Conservation (phyloP, 2,113 vertebrate species). For the Eleginops maclovinus region DNA sequence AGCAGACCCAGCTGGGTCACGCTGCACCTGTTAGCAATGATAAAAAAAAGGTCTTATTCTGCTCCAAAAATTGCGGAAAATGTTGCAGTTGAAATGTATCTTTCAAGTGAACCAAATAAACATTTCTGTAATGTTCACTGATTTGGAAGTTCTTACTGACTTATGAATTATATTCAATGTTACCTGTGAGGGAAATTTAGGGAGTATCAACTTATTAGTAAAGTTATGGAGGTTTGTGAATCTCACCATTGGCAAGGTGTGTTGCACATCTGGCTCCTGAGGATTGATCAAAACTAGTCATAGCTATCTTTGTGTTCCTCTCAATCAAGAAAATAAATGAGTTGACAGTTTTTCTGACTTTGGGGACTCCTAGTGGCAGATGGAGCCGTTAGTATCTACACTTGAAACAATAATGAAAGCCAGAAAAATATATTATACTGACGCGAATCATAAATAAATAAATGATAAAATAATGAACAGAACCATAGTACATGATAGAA, state of each 20-base stretch:
- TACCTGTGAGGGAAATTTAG: neutral
- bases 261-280: neutral
- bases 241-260: neutral
- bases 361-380: neutral
- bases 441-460: neutral
- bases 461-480: neutral
- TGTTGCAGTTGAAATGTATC: too few species aligned
- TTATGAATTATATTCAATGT: neutral
- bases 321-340: neutral
- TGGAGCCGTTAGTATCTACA: neutral
- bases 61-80: too few species aligned
- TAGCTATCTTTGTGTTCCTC: neutral
- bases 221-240: neutral
- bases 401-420: neutral
- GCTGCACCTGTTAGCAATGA: neutral
- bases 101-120: neutral
- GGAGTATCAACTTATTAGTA: neutral
- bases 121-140: neutral
- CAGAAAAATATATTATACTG: neutral
- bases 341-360: neutral
- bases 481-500: neutral
- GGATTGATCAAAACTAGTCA: neutral
- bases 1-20: neutral
- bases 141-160: neutral
- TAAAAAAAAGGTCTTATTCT: neutral